phyloP scores from a whole-genome alignment of 2,113 vertebrate species.

The Eurypyga helias region DNA sequence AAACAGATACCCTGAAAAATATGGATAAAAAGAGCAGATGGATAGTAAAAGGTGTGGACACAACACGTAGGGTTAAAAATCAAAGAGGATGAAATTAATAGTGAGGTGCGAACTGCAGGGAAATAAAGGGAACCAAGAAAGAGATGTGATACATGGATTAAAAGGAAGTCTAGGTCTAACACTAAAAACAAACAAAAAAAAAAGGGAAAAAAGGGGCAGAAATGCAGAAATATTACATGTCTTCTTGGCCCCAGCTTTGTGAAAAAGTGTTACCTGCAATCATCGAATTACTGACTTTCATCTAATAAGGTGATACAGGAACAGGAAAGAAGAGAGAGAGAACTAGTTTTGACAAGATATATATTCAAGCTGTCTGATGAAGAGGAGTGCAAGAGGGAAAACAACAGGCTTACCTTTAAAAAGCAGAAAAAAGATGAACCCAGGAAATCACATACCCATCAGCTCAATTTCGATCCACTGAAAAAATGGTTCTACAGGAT shows the following conservation, averaged over 20 bases:
- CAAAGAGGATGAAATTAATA: neutral
- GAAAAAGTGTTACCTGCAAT: neutral
- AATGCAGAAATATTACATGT: neutral
- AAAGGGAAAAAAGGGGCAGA: neutral
- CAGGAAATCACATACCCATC: neutral
- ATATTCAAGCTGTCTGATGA: neutral
- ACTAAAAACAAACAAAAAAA: neutral
- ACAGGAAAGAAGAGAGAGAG: neutral
- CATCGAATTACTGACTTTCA: neutral
- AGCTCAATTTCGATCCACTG: neutral
- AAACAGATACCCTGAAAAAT: neutral
- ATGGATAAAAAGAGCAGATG: neutral
- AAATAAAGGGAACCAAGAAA: neutral
- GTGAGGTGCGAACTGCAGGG: neutral
- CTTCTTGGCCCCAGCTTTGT: neutral
- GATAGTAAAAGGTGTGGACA: neutral
- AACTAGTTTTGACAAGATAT: neutral
- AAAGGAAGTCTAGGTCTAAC: neutral
- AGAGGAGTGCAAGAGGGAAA: neutral
- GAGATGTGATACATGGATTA: neutral
- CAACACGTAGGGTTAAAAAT: neutral
- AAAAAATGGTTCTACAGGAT: neutral
- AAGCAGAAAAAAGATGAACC: neutral
- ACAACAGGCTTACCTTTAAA: neutral
- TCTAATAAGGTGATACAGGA: neutral